Base-by-base conservation (phyloP, 2,888 invertebrate species). In the Brenthis hecate region DNA sequence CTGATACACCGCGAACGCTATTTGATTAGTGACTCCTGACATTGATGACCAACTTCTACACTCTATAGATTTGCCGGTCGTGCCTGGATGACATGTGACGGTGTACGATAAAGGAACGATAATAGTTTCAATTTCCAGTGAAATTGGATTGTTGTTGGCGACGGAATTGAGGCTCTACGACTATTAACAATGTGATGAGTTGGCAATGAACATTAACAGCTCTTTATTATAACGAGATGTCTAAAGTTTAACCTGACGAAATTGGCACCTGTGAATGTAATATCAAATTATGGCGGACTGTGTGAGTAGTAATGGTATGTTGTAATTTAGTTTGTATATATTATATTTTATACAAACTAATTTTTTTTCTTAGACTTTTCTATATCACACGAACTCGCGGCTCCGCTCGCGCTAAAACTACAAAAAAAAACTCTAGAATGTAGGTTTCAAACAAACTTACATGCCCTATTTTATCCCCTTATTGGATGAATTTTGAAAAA, bases 71-170 rank as follows among this genome's bases (percentile, higher is more conserved):
- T 14, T 13, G 13, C n/a, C 16, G 6, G 14, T 53, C 47, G 19
- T 16, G 53, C 14, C 28, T 56, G 50, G 47, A 57, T 50, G 23
- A 11, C 47, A 51, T 53, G 19, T 61, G 55, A 28, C 6, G 13
- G 48, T n/a, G 28, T 19, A 47, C 11, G n/a, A 53, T 47, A 54
- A 47, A 64, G 56, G 43, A 48, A 43, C 16, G 43, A 13, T 63
- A 57, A 53, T 58, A 56, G 47, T 57, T 64, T 58, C 63, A 57
- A 63, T 68, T 48, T 57, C 32, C 47, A 47, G 28, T 32, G 28
- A 68, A 61, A 51, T 51, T 36, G 48, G 51, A 43, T 56, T 56
- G 57, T 47, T 53, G 53, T 47, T 57, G 13, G 28, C 19, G 28
- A 50, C 50, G 19, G 19, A 19, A 43, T 36, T 36, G 62, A 2